Percentiles rank a stretch among this genome's conserved stretches.
Conservation (phyloP, 2,888 invertebrate genomes). For the Drosophila crucigera region DNA sequence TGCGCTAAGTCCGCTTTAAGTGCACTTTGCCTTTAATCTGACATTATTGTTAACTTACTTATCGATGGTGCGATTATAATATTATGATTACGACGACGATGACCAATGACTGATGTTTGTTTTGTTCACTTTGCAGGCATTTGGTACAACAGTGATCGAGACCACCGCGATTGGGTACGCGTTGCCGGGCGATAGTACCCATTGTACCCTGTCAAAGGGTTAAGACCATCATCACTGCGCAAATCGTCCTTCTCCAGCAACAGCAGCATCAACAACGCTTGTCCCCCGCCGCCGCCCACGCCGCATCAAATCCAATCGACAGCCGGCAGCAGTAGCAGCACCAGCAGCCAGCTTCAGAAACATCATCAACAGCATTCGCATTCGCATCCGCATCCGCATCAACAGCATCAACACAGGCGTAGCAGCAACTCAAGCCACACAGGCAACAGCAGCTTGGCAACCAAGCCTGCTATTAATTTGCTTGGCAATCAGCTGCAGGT, state of each 20-base stretch:
- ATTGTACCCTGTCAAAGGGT: constrained; percentile 85
- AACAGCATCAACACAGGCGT: constrained; percentile 34
- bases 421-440: constrained; percentile 36
- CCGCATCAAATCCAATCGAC: constrained; percentile 65
- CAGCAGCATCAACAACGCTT: constrained; percentile 80
- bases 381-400: constrained; percentile 23
- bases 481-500: constrained; percentile 76
- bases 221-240: constrained; percentile 85
- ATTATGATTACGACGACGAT: background rate
- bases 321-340: constrained; percentile 50
- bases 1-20: constrained; percentile 61
- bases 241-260: constrained; percentile 83
- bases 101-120: background rate
- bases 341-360: constrained; percentile 49
- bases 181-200: constrained; percentile 86
- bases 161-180: constrained; percentile 86
- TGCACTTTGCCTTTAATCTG: constrained; percentile 71
- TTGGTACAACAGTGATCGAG: constrained; percentile 85
- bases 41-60: constrained; percentile 54
- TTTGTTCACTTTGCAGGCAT: constrained; percentile 76
- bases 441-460: constrained; percentile 56
- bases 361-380: constrained; percentile 28
- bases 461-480: constrained; percentile 69
- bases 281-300: constrained; percentile 83
- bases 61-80: constrained; percentile 59